Percentiles rank a stretch among this genome's conserved stretches.
phyloP scores from a whole-genome alignment of 1,140 invertebrate species.

The Conus ventricosus region DNA sequence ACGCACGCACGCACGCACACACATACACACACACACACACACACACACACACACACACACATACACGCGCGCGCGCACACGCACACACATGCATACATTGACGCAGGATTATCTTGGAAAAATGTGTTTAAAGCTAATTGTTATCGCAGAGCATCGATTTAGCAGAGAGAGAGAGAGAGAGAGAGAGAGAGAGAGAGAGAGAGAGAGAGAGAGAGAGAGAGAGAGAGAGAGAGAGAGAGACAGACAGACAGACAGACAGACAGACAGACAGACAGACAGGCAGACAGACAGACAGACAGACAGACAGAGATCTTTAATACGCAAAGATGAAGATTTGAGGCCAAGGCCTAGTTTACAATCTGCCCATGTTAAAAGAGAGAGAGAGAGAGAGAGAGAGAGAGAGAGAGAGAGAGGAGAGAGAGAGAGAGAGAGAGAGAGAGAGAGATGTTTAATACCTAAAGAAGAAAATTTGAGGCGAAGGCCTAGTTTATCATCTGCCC shows the following conservation, averaged over 20 bases:
- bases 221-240: too few species aligned
- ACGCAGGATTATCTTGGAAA: background rate
- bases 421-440: too few species aligned
- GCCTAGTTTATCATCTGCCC: too few species aligned
- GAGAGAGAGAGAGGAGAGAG: too few species aligned
- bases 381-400: too few species aligned
- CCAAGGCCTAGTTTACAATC: too few species aligned
- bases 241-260: background rate
- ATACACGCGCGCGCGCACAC: background rate
- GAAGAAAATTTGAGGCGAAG: too few species aligned
- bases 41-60: conserved; percentile 4
- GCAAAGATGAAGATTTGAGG: background rate
- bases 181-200: background rate
- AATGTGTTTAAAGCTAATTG: too few species aligned
- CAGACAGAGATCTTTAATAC: background rate
- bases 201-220: background rate
- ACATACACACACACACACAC: background rate
- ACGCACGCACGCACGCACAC: background rate
- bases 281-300: background rate
- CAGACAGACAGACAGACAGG: background rate
- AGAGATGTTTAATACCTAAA: too few species aligned
- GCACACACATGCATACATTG: background rate
- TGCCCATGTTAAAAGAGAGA: too few species aligned
- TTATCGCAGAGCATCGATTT: too few species aligned
- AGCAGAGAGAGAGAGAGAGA: background rate